phyloP scores from a whole-genome alignment of 2,113 vertebrate species.

The Nesoenas mayeri region DNA sequence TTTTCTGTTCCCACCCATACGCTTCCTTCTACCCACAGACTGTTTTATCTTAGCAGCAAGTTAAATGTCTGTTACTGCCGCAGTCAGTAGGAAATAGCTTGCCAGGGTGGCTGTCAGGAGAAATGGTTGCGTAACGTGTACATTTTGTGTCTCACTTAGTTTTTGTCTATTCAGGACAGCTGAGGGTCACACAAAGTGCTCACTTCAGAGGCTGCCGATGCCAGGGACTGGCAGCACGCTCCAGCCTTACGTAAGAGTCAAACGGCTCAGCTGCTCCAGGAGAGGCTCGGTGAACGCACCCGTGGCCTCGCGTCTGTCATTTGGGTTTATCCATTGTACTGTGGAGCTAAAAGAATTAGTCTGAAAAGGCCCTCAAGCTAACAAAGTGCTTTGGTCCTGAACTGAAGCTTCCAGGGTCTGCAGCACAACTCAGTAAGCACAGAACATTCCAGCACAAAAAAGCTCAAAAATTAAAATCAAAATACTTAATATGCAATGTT shows the following conservation, averaged over 20 bases:
- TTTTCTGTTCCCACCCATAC: background rate
- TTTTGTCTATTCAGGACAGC: rapidly evolving
- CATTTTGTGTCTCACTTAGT: background rate
- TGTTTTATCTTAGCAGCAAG: background rate
- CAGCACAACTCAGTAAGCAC: background rate
- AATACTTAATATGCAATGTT: rapidly evolving
- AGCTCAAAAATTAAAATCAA: background rate
- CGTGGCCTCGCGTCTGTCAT: background rate
- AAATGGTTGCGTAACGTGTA: background rate
- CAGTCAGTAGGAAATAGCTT: background rate
- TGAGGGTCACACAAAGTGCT: background rate
- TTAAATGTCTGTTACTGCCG: background rate
- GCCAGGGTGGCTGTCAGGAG: background rate
- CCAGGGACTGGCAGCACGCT: background rate
- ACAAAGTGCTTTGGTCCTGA: background rate
- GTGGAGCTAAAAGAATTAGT: background rate
- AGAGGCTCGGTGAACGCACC: background rate
- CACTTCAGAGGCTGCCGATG: background rate
- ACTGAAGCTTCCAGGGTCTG: background rate
- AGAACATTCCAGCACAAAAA: background rate
- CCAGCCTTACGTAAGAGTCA: background rate
- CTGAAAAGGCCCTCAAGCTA: constrained; percentile 14
- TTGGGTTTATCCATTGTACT: background rate
- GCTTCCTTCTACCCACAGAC: background rate
- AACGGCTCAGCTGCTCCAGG: background rate